Conservation (phyloP, 2,113 vertebrate genomes). For the Chloropsis cyanopogon region DNA sequence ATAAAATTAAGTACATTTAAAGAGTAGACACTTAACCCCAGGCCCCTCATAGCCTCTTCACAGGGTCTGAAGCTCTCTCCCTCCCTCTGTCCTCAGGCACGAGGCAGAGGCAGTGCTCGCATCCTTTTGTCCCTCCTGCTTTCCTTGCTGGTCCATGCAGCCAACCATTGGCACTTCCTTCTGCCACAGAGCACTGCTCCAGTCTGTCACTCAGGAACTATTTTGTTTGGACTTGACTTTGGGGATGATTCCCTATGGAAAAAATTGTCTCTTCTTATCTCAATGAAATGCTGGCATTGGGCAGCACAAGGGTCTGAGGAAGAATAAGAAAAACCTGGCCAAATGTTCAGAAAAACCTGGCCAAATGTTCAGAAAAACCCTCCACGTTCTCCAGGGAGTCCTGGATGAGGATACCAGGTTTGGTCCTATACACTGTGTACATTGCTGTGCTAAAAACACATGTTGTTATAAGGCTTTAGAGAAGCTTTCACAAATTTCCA, state of each 20-base stretch:
- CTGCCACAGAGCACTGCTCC: background rate
- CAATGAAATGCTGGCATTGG: background rate
- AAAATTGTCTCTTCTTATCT: background rate
- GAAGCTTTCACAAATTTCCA: background rate
- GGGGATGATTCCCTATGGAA: background rate
- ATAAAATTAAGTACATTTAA: background rate
- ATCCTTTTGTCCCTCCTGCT: background rate
- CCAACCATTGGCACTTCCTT: background rate
- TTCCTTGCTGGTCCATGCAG: background rate
- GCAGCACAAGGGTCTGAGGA: background rate
- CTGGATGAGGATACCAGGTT: background rate
- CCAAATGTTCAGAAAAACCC: background rate
- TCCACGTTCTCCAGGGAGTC: background rate
- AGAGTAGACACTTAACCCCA: background rate
- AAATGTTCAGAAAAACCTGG: background rate
- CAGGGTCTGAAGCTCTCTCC: background rate
- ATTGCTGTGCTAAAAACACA: background rate
- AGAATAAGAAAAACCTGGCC: background rate
- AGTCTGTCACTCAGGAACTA: rapidly evolving
- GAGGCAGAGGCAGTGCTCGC: background rate
- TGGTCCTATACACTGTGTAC: background rate
- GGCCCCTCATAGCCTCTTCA: background rate
- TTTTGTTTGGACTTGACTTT: background rate
- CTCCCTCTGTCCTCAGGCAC: background rate
- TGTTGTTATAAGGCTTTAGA: background rate